Evolutionary conservation across 2,888 invertebrate genomes (phyloP).

Genomic region (Cybosia mesomella): DNA sequence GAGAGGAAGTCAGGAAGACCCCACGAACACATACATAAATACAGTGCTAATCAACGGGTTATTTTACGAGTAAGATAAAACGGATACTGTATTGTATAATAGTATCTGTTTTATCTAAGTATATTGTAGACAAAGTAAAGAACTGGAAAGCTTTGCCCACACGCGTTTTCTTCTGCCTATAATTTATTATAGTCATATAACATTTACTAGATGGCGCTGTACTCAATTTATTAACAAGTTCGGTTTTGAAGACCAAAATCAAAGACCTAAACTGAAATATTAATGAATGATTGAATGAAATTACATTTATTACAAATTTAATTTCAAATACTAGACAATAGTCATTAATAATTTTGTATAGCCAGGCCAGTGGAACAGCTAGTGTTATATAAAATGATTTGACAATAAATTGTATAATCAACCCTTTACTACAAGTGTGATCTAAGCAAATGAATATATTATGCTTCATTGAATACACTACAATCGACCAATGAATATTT

Average conservation of each 20-base stretch:
- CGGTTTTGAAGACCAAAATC: background rate
- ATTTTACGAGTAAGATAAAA: too few relatives aligned
- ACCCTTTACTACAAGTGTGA: background rate
- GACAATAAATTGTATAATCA: background rate
- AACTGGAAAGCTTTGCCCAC: too few relatives aligned
- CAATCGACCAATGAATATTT: conserved; percentile 16
- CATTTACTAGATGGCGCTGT: background rate
- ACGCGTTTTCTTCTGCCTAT: background rate
- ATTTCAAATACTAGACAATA: background rate
- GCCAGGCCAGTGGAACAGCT: too few relatives aligned
- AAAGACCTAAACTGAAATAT: background rate
- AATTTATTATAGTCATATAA: background rate
- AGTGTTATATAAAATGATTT: too few relatives aligned
- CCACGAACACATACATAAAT: too few relatives aligned
- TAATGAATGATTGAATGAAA: background rate
- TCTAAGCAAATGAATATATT: background rate
- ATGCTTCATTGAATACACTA: background rate
- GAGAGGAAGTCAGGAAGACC: too few relatives aligned
- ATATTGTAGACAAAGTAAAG: too few relatives aligned
- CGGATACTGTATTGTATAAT: too few relatives aligned
- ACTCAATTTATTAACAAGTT: background rate
- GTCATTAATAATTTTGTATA: background rate
- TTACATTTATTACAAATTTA: background rate
- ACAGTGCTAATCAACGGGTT: too few relatives aligned
- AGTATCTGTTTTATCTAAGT: too few relatives aligned